Base-by-base conservation (phyloP, 2,888 invertebrate species). In the Agriopis leucophaearia region DNA sequence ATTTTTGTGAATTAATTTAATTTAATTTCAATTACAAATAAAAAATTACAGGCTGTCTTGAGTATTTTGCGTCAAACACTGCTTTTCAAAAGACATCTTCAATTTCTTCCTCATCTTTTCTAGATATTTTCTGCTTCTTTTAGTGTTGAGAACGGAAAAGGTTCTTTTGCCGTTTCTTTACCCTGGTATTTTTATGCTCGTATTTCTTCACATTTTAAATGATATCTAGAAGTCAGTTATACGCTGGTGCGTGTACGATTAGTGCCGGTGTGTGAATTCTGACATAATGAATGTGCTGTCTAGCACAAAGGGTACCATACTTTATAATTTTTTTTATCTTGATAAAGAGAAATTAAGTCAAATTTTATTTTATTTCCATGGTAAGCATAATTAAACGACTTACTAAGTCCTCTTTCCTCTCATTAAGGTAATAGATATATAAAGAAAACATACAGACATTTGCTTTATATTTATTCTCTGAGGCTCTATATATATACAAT, bases 201-300 rank as follows among this genome's bases (percentile, higher is more conserved):
- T n/a, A n/a, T n/a, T n/a, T n/a, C n/a, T n/a, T n/a, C n/a, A n/a
- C 13, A 18, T 35, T 45, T 45, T 4, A 38, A 50, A 42, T 54
- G 12, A 18, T 45, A 47, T 10, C 40, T 16, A 47, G 12, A 15
- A 59, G 45, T 47, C 64, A 8, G 69, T 65, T 72, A 71, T 70
- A 70, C 50, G 60, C 60, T 50, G 60, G 66, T 66, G 55, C 44
- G 48, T 50, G 56, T 6, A 38, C 60, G 48, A 60, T 61, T 61
- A 61, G 55, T 66, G 48, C 47, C 55, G 56, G 50, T 66, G 55
- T 50, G 50, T 61, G 55, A 50, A 40, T 55, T 59, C 69, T 59
- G 55, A 60, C 48, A 44, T 60, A 64, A 58, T 44, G 44, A 52
- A 58, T 64, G 45, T 38, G 44, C 44, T 16, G 16, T 16, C 16